Conservation (phyloP, 2,888 invertebrate genomes). For the Drosophila sordidula region DNA sequence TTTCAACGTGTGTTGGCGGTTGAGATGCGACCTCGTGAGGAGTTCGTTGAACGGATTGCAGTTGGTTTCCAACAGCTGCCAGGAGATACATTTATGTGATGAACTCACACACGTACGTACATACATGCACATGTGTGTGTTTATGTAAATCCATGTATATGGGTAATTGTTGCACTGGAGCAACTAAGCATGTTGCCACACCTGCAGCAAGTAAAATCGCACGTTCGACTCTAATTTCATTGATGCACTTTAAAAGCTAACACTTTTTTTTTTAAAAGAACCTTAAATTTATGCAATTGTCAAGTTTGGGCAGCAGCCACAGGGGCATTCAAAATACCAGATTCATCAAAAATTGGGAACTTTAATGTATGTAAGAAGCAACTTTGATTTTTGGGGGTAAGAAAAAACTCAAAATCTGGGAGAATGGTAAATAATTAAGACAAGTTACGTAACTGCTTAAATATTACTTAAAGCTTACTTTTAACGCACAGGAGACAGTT, state of each 20-base stretch:
- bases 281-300: background rate
- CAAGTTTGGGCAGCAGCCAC: background rate
- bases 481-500: no score
- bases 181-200: constrained; percentile 10
- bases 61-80: constrained; percentile 42
- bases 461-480: no score
- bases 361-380: no score
- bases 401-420: no score
- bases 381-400: no score
- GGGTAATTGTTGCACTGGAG: constrained; percentile 45
- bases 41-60: constrained; percentile 76
- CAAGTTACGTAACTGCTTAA: no score
- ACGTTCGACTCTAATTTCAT: constrained; percentile 27
- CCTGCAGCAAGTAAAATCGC: constrained; percentile 14
- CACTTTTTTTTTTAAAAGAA: background rate
- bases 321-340: no score
- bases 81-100: constrained; percentile 56
- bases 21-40: constrained; percentile 60
- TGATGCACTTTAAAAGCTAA: constrained; percentile 25
- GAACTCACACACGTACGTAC: constrained; percentile 22
- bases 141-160: constrained; percentile 12
- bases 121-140: background rate
- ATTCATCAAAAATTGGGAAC: no score
- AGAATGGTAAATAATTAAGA: no score
- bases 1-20: constrained; percentile 36